Base-by-base conservation (phyloP, 2,888 invertebrate species). In the Steinernema hermaphroditum region DNA sequence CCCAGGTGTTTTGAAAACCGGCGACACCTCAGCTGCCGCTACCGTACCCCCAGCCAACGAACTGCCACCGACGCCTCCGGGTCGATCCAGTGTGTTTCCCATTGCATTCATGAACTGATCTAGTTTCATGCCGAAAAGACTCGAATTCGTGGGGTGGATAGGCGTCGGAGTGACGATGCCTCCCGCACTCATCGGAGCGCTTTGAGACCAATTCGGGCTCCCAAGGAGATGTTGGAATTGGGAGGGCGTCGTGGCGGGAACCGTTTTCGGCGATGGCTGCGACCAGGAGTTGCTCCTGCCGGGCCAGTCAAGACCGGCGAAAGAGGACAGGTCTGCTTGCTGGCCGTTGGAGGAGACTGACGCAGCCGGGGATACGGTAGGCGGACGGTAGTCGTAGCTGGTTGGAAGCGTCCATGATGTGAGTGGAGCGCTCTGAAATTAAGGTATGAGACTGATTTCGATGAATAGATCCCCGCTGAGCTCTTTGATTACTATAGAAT, bases 1-100 rank as follows among this genome's bases (percentile, higher is more conserved):
- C 62, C 62, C 62, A 62, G 62, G 62, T 62, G 62, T 62, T 62
- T 27, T 22, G 62, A 62, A 62, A 62, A 62, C 62, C 62, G 62
- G 62, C 62, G 62, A 62, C 34, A 34, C 16, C 29, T 32, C 34
- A 37, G 37, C 37, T 37, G 37, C 37, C 32, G 12, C 62, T 32
- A 34, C 62, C 19, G 34, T n/a, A 62, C 29, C 62, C 34, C 62
- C 37, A 12, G 29, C 62, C 16, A 34, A 29, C 34, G 34, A 6
- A 62, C 12, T 27, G 12, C 62, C 62, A 14, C 32, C 32, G 32
- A 22, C 32, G 16, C 62, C 62, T 4, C 32, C 29, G 32, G 62
- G 32, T 14, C 4, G n/a, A 24, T 22, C 62, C 62, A 32, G n/a
- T n/a, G n/a, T 34, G 37, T 37, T 37, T 37, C 37, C 27, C 32